Evolutionary conservation across 1,140 invertebrate genomes (phyloP).

Genomic region (Belonocnema kinseyi): DNA sequence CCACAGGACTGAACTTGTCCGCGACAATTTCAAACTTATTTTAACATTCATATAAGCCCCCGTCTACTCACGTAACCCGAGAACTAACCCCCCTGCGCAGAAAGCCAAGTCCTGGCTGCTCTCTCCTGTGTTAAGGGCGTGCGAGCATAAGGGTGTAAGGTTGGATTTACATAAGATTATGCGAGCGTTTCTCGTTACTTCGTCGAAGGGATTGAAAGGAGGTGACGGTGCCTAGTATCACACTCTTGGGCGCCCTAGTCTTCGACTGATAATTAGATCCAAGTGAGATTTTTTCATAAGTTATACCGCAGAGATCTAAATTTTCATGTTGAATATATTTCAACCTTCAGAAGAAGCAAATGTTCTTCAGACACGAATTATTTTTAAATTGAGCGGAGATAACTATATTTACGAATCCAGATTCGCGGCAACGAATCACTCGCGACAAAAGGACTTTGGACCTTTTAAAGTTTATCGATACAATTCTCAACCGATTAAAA

Average conservation of each 20-base stretch:
- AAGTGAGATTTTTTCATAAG: slow-evolving; percentile 36
- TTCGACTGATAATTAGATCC: slow-evolving; percentile 67
- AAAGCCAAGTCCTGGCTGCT: slow-evolving; percentile 15
- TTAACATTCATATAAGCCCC: slow-evolving; percentile 76
- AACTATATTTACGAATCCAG: too few relatives aligned
- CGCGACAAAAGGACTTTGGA: too few relatives aligned
- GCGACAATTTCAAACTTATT: slow-evolving; percentile 77
- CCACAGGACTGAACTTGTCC: slow-evolving; percentile 73
- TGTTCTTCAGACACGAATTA: too few relatives aligned
- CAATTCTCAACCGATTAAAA: too few relatives aligned
- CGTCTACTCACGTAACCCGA: slow-evolving; percentile 60
- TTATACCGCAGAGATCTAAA: background rate
- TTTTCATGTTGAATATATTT: slow-evolving; percentile 3
- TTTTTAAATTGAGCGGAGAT: too few relatives aligned
- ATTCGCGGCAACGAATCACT: too few relatives aligned
- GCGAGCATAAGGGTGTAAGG: slow-evolving; percentile 59
- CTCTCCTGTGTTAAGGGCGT: slow-evolving; percentile 48
- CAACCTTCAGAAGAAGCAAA: too few relatives aligned
- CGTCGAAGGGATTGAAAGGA: slow-evolving; percentile 56
- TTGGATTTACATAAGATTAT: slow-evolving; percentile 73
- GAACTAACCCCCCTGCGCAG: slow-evolving; percentile 50
- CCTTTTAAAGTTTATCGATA: too few relatives aligned
- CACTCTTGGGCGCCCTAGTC: slow-evolving; percentile 62
- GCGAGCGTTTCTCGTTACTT: slow-evolving; percentile 50
- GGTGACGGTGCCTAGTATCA: slow-evolving; percentile 47